These are phyloP conservation scores for Holothuria scabra DNA, from an alignment of 53 echinoderm and acorn worm species.

Conservation along the genomic window DNA sequence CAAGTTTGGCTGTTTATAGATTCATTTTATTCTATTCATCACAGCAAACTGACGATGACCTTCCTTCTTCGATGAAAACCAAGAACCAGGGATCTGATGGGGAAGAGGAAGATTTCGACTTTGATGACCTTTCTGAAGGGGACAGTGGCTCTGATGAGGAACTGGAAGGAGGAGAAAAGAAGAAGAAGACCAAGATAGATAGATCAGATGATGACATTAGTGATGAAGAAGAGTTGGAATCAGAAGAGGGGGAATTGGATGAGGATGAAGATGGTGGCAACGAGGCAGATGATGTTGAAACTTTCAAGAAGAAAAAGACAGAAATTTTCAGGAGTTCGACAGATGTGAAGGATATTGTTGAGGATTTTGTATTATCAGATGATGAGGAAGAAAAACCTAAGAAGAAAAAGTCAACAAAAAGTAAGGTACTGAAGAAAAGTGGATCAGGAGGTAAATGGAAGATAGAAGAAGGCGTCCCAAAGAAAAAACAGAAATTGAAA, in stretches of 20 bases:
- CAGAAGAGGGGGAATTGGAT: slow-evolving; percentile 53
- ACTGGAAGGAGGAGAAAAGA: slow-evolving; percentile 64
- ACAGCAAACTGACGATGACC: too few species aligned
- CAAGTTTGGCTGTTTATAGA: too few species aligned
- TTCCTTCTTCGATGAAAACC: too few species aligned
- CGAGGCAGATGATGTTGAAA: slow-evolving; percentile 16
- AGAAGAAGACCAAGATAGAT: slow-evolving; percentile 67
- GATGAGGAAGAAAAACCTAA: slow-evolving; percentile 59
- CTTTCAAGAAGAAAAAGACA: slow-evolving; percentile 44
- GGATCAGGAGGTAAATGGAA: background rate
- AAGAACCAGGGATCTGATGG: slow-evolving; percentile 36
- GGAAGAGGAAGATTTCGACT: slow-evolving; percentile 4
- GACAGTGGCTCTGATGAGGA: slow-evolving; percentile 92
- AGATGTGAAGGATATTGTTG: slow-evolving; percentile 77
- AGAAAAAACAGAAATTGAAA: background rate
- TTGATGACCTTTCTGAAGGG: slow-evolving; percentile 64
- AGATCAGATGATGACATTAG: slow-evolving; percentile 47
- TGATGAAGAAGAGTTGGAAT: slow-evolving; percentile 49
- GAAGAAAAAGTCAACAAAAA: slow-evolving; percentile 19
- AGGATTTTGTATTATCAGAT: slow-evolving; percentile 84
- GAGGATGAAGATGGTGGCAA: slow-evolving; percentile 53
- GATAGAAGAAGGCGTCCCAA: background rate
- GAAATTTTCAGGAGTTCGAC: slow-evolving; percentile 46
- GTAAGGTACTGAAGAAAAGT: slow-evolving; percentile 2
- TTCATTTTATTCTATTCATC: too few species aligned